Evolutionary conservation across 2,797 vertebrate genomes (phyloP).

Genomic region (Eulemur coronatus): DNA sequence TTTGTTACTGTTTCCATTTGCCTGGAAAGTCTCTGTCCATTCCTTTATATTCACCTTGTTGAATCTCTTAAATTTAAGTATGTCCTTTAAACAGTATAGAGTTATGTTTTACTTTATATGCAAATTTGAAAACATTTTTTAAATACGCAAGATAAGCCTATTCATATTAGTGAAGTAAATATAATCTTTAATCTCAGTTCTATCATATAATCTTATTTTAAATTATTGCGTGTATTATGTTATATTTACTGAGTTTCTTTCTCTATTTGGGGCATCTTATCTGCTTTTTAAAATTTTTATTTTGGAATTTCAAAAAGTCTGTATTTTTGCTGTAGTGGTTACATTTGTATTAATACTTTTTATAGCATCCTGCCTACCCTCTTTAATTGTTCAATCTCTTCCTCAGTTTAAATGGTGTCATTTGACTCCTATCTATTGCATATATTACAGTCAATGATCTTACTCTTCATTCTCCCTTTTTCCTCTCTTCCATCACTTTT

Average conservation of each 20-base stretch:
- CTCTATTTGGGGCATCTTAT: neutral
- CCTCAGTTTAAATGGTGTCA: neutral
- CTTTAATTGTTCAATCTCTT: neutral
- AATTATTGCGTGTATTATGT: neutral
- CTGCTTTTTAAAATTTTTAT: neutral
- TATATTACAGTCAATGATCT: neutral
- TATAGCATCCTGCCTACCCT: neutral
- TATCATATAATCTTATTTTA: neutral
- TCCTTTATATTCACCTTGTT: neutral
- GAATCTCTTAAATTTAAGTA: neutral
- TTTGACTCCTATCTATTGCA: neutral
- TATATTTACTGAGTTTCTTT: neutral
- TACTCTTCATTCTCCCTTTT: neutral
- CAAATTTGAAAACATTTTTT: neutral
- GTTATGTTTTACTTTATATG: neutral
- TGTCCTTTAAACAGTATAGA: neutral
- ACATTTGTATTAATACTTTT: neutral
- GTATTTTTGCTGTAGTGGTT: neutral
- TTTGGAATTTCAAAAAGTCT: neutral
- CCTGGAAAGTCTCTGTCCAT: neutral
- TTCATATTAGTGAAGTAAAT: neutral
- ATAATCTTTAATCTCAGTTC: neutral
- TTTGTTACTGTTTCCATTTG: neutral
- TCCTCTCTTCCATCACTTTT: neutral
- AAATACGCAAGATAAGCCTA: neutral